A percentile compares a stretch with the other conserved stretches of the same genome.
Conservation (phyloP, 1,140 invertebrate genomes). For the Bicyclus anynana region DNA sequence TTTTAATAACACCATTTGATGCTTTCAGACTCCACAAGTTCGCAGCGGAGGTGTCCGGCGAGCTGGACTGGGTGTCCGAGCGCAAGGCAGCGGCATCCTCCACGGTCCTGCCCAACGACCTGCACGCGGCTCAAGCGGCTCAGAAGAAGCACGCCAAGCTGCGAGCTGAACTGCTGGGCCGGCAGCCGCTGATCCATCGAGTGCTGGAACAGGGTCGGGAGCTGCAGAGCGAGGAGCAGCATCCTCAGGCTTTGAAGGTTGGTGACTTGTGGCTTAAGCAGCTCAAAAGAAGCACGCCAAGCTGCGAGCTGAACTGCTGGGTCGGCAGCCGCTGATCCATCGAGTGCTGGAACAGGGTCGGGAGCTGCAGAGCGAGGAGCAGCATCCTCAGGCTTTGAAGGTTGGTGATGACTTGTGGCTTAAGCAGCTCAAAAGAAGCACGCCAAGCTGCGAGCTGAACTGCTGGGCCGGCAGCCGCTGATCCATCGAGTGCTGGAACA, state of each 20-base stretch:
- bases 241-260: slow-evolving; percentile 87
- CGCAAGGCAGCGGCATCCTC: slow-evolving; percentile 89
- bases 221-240: slow-evolving; percentile 80
- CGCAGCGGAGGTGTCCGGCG: slow-evolving; percentile 94
- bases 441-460: slow-evolving; percentile 93
- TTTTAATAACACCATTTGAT: too few relatives aligned
- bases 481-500: slow-evolving; percentile 88
- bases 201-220: slow-evolving; percentile 85
- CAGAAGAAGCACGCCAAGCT: slow-evolving; percentile 97
- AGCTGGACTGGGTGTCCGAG: slow-evolving; percentile 97
- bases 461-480: slow-evolving; percentile 87
- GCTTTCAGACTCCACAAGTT: slow-evolving; percentile 90
- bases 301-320: slow-evolving; percentile 83
- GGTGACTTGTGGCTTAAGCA: slow-evolving; percentile 89
- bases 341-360: slow-evolving; percentile 87
- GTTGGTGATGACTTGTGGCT: slow-evolving; percentile 91
- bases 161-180: slow-evolving; percentile 89
- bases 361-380: slow-evolving; percentile 80
- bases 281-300: slow-evolving; percentile 96
- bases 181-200: slow-evolving; percentile 89
- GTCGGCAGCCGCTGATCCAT: slow-evolving; percentile 88
- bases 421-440: slow-evolving; percentile 96
- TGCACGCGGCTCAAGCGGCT: slow-evolving; percentile 94
- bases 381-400: slow-evolving; percentile 87
- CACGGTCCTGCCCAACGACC: slow-evolving; percentile 85